Conservation (phyloP, 2,113 vertebrate genomes). For the Pomatorhinus ruficollis region DNA sequence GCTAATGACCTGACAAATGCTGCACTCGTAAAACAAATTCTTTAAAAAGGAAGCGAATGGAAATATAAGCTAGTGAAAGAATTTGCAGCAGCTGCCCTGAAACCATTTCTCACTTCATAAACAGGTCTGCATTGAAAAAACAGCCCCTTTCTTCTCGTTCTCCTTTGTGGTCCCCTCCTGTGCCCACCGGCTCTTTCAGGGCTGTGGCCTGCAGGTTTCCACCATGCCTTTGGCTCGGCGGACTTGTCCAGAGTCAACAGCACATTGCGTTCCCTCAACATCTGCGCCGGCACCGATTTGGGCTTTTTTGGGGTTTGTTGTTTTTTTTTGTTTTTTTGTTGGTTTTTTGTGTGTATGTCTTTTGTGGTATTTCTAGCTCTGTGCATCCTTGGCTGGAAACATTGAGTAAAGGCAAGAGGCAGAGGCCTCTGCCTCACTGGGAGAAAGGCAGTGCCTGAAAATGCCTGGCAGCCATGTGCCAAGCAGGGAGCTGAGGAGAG, state of each 20-base stretch:
- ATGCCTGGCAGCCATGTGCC: fast-evolving
- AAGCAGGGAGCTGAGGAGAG: background rate
- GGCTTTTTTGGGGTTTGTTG: background rate
- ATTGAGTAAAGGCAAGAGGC: background rate
- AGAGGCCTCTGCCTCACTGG: background rate
- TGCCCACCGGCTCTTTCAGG: constrained; percentile 21
- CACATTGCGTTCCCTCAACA: background rate
- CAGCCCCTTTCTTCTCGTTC: constrained; percentile 38
- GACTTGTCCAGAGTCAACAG: constrained; percentile 19
- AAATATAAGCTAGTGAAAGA: constrained; percentile 82
- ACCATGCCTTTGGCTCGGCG: background rate
- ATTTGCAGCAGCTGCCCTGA: constrained; percentile 75
- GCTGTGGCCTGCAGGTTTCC: background rate
- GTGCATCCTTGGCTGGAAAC: constrained; percentile 17
- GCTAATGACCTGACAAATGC: constrained; percentile 77
- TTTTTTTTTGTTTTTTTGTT: too few species aligned
- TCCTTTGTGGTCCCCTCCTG: constrained; percentile 57
- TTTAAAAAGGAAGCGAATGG: constrained; percentile 80
- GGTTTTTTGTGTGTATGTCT: background rate
- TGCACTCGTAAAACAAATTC: constrained; percentile 75
- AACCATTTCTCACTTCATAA: constrained; percentile 83
- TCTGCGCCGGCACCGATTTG: background rate
- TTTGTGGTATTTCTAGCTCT: background rate
- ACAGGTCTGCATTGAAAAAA: constrained; percentile 75
- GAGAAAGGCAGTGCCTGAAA: background rate